Conservation (phyloP, 2,113 vertebrate genomes). For the Ploceus nigricollis region DNA sequence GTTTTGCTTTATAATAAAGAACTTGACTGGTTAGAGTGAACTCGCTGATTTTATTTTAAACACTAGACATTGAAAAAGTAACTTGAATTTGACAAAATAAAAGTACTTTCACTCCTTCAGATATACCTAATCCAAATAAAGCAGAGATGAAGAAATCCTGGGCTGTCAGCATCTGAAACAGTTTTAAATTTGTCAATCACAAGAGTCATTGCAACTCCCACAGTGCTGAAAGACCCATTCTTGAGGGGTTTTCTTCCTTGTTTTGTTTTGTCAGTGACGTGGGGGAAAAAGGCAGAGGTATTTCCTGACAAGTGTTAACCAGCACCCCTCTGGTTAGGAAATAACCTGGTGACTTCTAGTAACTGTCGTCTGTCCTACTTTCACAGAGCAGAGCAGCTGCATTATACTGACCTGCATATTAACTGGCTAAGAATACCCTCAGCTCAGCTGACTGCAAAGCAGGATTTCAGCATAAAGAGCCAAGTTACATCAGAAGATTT, state of each 20-base stretch:
- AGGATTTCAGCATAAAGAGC: slow-evolving; percentile 28
- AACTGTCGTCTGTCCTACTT: slow-evolving; percentile 18
- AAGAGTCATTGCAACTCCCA: background rate
- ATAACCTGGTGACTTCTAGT: background rate
- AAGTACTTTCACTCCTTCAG: background rate
- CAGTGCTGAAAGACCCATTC: background rate
- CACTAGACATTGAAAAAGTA: background rate
- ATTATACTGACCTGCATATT: slow-evolving; percentile 2
- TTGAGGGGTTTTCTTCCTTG: background rate
- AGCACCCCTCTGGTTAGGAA: background rate
- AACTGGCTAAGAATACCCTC: slow-evolving; percentile 25
- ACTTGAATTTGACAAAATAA: background rate
- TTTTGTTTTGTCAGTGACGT: background rate
- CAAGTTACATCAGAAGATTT: slow-evolving; percentile 44
- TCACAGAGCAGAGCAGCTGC: background rate
- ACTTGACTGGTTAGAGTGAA: background rate
- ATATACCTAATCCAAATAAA: background rate
- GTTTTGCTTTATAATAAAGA: background rate
- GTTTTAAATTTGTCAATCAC: background rate
- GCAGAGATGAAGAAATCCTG: background rate
- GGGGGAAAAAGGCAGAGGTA: background rate
- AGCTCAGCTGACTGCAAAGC: slow-evolving; percentile 36
- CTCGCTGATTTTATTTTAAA: background rate
- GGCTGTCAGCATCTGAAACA: background rate
- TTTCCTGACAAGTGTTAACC: background rate